Conservation (phyloP, 2,113 vertebrate genomes). For the Sturnus vulgaris region DNA sequence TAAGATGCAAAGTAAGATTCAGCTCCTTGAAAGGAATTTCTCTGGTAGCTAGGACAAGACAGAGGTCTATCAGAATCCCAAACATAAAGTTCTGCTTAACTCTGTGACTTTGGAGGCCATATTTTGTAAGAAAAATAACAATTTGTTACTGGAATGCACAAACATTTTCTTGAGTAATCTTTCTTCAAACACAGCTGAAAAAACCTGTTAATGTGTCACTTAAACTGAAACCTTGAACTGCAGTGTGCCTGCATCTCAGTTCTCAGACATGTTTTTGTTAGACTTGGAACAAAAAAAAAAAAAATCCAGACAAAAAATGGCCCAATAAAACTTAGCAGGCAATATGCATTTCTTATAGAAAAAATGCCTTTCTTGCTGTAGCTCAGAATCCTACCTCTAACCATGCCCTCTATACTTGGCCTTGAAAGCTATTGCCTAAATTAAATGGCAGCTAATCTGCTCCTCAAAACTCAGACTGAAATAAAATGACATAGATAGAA, state of each 20-base stretch:
- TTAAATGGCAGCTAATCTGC: not conserved
- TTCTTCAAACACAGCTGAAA: slow-evolving; percentile 62
- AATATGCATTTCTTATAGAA: not conserved
- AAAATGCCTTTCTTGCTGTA: not conserved
- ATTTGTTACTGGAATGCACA: slow-evolving; percentile 24
- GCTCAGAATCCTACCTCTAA: not conserved
- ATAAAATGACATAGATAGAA: not conserved
- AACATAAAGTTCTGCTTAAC: not conserved
- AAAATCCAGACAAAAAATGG: not conserved
- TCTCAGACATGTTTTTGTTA: not conserved
- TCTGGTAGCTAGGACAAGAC: not conserved
- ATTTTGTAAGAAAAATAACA: not conserved
- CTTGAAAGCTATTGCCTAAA: not conserved
- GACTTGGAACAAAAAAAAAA: not conserved
- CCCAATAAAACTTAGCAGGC: not conserved
- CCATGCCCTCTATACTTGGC: not conserved
- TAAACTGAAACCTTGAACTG: slow-evolving; percentile 40
- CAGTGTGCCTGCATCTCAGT: not conserved
- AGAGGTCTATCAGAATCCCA: not conserved
- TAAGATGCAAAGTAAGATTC: not conserved
- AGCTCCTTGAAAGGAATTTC: not conserved
- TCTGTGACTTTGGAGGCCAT: not conserved
- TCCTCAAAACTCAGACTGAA: not conserved
- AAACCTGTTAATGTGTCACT: slow-evolving; percentile 61
- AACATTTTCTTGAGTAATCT: slow-evolving; percentile 58